phyloP scores from a whole-genome alignment of 92 coral and sea anemone species.

The Porites rus region DNA sequence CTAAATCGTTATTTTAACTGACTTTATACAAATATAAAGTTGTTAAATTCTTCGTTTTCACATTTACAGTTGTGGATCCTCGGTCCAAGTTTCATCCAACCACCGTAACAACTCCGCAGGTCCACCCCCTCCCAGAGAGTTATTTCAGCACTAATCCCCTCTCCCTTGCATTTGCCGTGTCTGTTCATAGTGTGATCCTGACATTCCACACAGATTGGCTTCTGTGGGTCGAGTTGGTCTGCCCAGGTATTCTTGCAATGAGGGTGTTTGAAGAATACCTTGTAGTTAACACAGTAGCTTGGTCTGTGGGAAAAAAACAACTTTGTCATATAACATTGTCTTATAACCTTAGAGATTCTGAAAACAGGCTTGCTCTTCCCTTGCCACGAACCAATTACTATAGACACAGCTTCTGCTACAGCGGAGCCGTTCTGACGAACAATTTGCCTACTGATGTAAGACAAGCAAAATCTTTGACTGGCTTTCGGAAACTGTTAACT shows the following conservation, averaged over 20 bases:
- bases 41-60: conserved; percentile 80
- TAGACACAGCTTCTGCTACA: no score
- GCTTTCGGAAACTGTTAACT: no score
- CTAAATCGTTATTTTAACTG: background rate
- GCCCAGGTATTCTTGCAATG: conserved; percentile 98
- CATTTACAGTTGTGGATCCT: conserved; percentile 81
- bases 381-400: no score
- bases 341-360: no score
- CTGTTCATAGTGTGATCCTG: conserved; percentile 88
- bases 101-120: conserved; percentile 91
- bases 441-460: no score
- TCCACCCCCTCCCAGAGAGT: conserved; percentile 97
- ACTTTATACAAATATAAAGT: conserved; percentile 91
- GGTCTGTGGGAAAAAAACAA: conserved; percentile 65
- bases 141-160: conserved; percentile 84
- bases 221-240: conserved; percentile 78
- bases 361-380: no score
- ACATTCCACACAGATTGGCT: conserved; percentile 96
- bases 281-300: conserved; percentile 90
- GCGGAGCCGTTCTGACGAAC: no score
- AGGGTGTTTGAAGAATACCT: conserved; percentile 91
- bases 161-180: conserved; percentile 91
- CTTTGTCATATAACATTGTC: background rate
- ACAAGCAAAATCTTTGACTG: no score
- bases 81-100: conserved; percentile 92